These are phyloP conservation scores for Rhopalosiphum maidis DNA, from an alignment of 1,140 invertebrate species.

Conservation along the genomic window DNA sequence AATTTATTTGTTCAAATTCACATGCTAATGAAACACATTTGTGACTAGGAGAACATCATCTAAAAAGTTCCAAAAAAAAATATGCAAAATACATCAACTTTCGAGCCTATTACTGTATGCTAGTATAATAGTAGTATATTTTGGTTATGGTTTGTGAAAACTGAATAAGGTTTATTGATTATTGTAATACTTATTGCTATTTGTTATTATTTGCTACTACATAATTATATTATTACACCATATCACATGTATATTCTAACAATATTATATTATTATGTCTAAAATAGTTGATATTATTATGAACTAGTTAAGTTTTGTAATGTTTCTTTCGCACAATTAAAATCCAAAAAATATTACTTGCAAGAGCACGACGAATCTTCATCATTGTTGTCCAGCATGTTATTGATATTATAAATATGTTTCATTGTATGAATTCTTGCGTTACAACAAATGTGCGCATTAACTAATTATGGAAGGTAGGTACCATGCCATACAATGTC, in stretches of 20 bases:
- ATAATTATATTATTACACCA: background rate
- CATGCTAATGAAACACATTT: no score
- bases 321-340: background rate
- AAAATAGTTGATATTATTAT: background rate
- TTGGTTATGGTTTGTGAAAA: no score
- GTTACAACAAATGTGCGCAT: background rate
- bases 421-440: background rate
- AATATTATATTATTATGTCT: background rate
- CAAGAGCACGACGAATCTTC: slow-evolving; percentile 38
- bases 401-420: background rate
- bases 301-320: background rate
- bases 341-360: slow-evolving; percentile 42
- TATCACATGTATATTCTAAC: no score
- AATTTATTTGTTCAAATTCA: no score
- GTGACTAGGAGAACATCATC: no score
- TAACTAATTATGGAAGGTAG: background rate
- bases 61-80: no score
- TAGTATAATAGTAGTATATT: no score
- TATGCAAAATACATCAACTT: no score
- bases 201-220: background rate
- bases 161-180: no score
- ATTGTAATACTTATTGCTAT: no score
- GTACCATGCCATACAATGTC: background rate
- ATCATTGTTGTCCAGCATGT: slow-evolving; percentile 37
- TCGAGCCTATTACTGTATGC: no score